Conservation (phyloP, 2,888 invertebrate species). For the Diploptera punctata region DNA sequence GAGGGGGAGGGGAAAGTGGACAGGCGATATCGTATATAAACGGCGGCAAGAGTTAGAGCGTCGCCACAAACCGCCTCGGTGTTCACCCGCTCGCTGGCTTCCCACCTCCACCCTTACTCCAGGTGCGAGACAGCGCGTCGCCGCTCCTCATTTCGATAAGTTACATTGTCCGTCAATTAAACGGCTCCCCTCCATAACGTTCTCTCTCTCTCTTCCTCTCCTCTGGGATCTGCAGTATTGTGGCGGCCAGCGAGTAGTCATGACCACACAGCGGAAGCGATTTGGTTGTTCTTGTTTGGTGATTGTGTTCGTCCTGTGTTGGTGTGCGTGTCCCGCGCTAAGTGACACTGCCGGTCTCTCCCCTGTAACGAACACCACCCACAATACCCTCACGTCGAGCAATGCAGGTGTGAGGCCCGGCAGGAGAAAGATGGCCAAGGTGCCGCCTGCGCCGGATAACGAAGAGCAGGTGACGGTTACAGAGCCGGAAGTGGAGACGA, state of each 20-base stretch:
- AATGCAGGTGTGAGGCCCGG: no score
- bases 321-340: background rate
- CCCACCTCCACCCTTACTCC: background rate
- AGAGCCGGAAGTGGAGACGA: background rate
- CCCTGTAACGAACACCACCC: background rate
- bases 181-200: background rate
- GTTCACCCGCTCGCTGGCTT: background rate
- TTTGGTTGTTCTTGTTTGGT: background rate
- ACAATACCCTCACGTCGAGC: background rate
- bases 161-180: background rate
- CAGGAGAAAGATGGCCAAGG: background rate
- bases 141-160: no score
- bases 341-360: background rate
- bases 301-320: background rate
- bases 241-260: background rate
- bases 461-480: no score
- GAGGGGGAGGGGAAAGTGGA: background rate
- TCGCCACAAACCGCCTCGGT: constrained; percentile 1
- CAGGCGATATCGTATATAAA: background rate
- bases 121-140: background rate
- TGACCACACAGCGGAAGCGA: background rate
- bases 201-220: background rate
- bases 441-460: background rate
- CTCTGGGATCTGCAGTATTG: constrained; percentile 9
- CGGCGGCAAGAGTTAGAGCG: background rate